These are phyloP conservation scores for Mola mola DNA, from an alignment of 2,113 vertebrate genomes.

Conservation along the genomic window DNA sequence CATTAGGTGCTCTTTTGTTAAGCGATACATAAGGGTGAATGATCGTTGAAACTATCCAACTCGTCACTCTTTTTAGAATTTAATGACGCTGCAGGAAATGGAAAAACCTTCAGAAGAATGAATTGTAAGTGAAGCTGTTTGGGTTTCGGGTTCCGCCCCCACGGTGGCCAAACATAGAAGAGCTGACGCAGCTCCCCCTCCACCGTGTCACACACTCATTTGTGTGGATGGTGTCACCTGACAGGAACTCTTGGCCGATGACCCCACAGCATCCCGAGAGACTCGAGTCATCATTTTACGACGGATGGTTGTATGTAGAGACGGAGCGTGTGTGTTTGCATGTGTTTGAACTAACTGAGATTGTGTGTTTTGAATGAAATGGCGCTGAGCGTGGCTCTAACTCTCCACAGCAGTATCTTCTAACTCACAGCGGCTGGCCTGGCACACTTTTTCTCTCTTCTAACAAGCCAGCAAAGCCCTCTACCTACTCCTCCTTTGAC, in stretches of 20 bases:
- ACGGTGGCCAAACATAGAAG: neutral
- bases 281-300: conserved; percentile 95
- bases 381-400: conserved; percentile 30
- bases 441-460: conserved; percentile 27
- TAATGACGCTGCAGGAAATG: too few species aligned
- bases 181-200: neutral
- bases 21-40: too few species aligned
- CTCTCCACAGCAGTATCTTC: conserved; percentile 60
- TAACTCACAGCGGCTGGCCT: conserved; percentile 74
- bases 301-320: conserved; percentile 98
- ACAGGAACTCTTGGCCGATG: conserved; percentile 94
- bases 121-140: too few species aligned
- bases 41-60: too few species aligned
- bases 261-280: conserved; percentile 91
- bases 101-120: too few species aligned
- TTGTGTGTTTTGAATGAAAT: conserved; percentile 36
- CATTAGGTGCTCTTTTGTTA: too few species aligned
- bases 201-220: conserved; percentile 21
- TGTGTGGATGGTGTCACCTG: conserved; percentile 80
- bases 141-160: too few species aligned
- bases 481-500: conserved; percentile 51
- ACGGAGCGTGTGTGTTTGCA: conserved; percentile 60
- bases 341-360: conserved; percentile 79
- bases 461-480: conserved; percentile 38
- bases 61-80: too few species aligned